These are phyloP conservation scores for Sebastes iracundus DNA, from an alignment of 2,797 vertebrate genomes.

Conservation along the genomic window DNA sequence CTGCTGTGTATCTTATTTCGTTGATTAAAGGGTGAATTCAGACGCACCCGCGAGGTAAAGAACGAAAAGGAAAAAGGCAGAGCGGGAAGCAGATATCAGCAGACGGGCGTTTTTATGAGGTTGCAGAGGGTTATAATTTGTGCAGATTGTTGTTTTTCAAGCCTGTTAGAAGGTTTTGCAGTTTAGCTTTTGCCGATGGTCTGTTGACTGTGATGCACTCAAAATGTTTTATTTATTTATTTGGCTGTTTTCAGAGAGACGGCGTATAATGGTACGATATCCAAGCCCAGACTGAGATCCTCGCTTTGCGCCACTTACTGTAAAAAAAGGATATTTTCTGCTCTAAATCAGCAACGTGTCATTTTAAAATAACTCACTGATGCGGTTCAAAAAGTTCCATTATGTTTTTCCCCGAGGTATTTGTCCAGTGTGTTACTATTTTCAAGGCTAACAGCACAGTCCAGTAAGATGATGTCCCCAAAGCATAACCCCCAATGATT, in stretches of 20 bases:
- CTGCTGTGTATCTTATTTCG: conserved; percentile 17
- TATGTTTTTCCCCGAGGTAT: not conserved
- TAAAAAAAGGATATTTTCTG: conserved; percentile 9
- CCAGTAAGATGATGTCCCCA: not conserved
- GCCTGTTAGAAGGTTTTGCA: conserved; percentile 5
- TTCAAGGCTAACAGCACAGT: not conserved
- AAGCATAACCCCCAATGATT: not conserved
- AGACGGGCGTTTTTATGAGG: conserved; percentile 22
- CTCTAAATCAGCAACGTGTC: not conserved
- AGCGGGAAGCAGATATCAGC: not conserved
- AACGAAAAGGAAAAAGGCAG: not conserved
- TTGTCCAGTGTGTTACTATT: not conserved
- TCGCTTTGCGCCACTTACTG: not conserved
- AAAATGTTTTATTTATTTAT: conserved; percentile 16
- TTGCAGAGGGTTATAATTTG: conserved; percentile 34
- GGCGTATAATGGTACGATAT: not conserved
- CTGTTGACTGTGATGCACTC: conserved; percentile 21
- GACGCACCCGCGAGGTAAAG: not conserved
- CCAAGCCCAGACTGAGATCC: not conserved
- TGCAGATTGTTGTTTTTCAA: conserved; percentile 19
- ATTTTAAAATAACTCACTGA: not conserved
- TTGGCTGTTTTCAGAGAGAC: not conserved
- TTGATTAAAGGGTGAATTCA: conserved; percentile 35
- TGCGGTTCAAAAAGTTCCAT: not conserved
- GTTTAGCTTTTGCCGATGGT: not conserved